Evolutionary conservation across 1,140 invertebrate genomes (phyloP).

Genomic region (Drosophila littoralis): DNA sequence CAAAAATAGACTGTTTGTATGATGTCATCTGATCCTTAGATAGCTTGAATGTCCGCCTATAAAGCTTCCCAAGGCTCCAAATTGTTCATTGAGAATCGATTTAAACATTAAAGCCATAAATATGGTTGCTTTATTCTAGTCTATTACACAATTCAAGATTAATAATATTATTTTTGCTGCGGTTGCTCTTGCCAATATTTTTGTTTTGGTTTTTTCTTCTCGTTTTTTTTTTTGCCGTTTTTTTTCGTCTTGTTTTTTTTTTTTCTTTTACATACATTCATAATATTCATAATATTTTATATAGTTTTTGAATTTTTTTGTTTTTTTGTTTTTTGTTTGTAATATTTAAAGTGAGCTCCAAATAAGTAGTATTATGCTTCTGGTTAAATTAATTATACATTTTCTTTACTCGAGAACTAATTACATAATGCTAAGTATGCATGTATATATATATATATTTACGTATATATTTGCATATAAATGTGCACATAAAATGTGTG

Average conservation of each 20-base stretch:
- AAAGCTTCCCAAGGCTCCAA: too few species aligned
- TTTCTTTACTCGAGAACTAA: conserved; percentile 66
- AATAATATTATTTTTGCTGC: conserved; percentile 53
- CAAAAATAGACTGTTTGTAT: too few species aligned
- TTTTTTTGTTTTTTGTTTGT: conserved; percentile 36
- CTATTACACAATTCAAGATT: conserved; percentile 69
- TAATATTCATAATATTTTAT: conserved; percentile 30
- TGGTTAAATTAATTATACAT: conserved; percentile 76
- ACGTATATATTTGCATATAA: conserved; percentile 45
- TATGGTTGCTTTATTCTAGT: conserved; percentile 75
- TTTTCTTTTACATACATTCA: conserved; percentile 43
- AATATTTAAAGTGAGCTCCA: conserved; percentile 62
- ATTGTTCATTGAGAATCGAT: conserved; percentile 2
- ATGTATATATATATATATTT: conserved; percentile 45
- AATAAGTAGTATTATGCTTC: conserved; percentile 60
- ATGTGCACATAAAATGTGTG: conserved; percentile 51
- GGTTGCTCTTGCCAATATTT: conserved; percentile 32
- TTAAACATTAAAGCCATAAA: conserved; percentile 79
- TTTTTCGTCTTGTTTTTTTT: neutral
- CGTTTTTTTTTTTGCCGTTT: conserved; percentile 18
- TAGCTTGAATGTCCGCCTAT: too few species aligned
- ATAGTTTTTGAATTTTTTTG: conserved; percentile 10
- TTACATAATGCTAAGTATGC: conserved; percentile 74
- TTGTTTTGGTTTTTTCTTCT: neutral
- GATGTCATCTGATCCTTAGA: too few species aligned